Evolutionary conservation across 1,140 invertebrate genomes (phyloP), one percentile per base, ranked within the genome.

Genomic region (Drosophila saltans): DNA sequence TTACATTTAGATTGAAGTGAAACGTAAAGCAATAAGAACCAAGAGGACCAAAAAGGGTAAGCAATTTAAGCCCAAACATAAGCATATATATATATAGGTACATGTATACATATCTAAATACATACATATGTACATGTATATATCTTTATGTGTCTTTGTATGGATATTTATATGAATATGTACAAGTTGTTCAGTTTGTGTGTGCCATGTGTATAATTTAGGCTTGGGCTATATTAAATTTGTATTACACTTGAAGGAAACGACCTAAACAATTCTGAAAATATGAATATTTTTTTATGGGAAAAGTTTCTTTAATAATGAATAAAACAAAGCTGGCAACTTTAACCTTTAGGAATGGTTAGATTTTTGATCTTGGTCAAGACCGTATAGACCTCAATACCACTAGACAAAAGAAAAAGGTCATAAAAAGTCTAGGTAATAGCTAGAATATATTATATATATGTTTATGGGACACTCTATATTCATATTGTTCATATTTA

Each of bases 1-100:
- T 86, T 88, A 82, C 82, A 86, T 86, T 82, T 82, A 86, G 83
- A 86, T 86, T 85, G 69, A 63, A 58, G 68, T 62, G 55, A 59
- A 59, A 77, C 67, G 62, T 73, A 85, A 86, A 78, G 70, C 64
- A 74, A 69, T 77, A 72, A 67, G 45, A 26, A 21, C 21, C 21
- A 26, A 52, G 3, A 52, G 45, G 8, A 2, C 75, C 71, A 66
- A 60, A 36, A 21, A 76, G 63, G 71, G 60, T 69, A 26, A 52
- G 45, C 45, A 52, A 52, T 52, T 52, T 52, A 52, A 26, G 45
- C 45, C 45, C 9, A 52, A 52, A 52, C 33, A 36, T 36, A 36
- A 36, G 33, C 33, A 48, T 2, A 24, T 21, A 48, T 48, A 24
- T 10, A 24, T 8, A 52, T 52, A 48, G 45, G 57, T 67, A 63